Evolutionary conservation across 2,113 vertebrate genomes (phyloP), one percentile per base, ranked within the genome.

Genomic region (Cebidichthys violaceus): DNA sequence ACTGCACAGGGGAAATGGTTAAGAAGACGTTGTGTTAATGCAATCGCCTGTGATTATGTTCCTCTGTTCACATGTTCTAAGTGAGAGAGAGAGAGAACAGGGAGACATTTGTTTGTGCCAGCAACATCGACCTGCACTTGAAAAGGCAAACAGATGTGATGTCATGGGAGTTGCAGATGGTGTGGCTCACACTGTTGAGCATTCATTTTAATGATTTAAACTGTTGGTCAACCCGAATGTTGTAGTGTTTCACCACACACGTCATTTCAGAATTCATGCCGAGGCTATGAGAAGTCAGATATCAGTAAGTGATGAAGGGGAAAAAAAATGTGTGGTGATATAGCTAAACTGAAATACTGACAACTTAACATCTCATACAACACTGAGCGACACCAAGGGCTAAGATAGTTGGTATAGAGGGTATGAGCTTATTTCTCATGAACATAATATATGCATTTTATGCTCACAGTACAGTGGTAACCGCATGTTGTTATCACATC

Each of bases 141-240:
- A 43, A 57, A 74, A 55, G 18, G n/a, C 18, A 47, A 69, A 52
- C 68, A 69, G 55, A 82, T 74, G 79, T 47, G 74, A 47, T 64
- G 3, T 39, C 47, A 74, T 41, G n/a, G 11, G 65, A 29, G 29
- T 59, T 55, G 47, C 55, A 74, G 70, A 52, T 62, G 20, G 62
- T 4, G 4, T 24, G 22, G 33, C 41, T 20, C 31, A 18, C 14
- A 29, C 39, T 27, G 37, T 39, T 50, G 60, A 27, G 4, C 20
- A 20, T 15, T 8, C 6, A n/a, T 62, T 61, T 67, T 15, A 35
- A 37, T 41, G 10, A 17, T 60, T 61, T 33, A 10, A 35, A n/a
- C 45, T 17, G 29, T 22, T 31, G 45, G 31, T 59, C 47, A 10
- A 75, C 9, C 31, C 8, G 17, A 27, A 47, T 61, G 27, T 50